phyloP scores from a whole-genome alignment of 2,888 invertebrate species.

The Cremastinae sp. region DNA sequence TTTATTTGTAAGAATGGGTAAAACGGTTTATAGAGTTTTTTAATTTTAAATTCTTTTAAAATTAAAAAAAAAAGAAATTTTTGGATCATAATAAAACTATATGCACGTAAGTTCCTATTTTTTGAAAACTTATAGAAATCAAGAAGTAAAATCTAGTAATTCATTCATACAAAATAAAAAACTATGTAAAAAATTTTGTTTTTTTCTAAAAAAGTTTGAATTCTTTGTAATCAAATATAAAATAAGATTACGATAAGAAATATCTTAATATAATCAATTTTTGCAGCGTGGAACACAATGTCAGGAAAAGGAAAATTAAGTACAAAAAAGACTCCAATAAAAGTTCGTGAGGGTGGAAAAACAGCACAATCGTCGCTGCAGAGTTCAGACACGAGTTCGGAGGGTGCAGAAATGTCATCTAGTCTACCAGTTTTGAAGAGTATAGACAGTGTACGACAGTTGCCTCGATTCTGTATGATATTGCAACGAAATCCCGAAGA shows the following conservation, averaged over 20 bases:
- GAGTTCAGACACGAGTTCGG: slow-evolving; percentile 72
- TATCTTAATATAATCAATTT: neutral
- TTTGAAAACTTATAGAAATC: no score
- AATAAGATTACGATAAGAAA: neutral
- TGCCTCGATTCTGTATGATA: slow-evolving; percentile 84
- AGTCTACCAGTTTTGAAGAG: slow-evolving; percentile 85
- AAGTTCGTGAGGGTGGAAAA: slow-evolving; percentile 74
- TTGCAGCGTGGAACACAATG: slow-evolving; percentile 66
- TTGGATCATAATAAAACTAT: no score
- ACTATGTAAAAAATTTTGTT: no score
- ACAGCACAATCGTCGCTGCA: slow-evolving; percentile 68
- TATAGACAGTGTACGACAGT: slow-evolving; percentile 85
- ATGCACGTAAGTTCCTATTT: no score
- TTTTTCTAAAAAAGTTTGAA: no score
- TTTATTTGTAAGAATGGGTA: no score
- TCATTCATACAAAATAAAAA: no score
- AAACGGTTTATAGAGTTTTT: no score
- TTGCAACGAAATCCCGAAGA: slow-evolving; percentile 87
- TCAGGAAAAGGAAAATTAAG: slow-evolving; percentile 78
- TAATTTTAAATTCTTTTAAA: no score
- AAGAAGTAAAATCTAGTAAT: no score
- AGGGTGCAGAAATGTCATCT: slow-evolving; percentile 71
- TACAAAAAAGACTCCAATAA: slow-evolving; percentile 75
- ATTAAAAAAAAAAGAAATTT: no score
- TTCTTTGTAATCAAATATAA: no score